These are phyloP conservation scores for Caenorhabditis plicata DNA, from an alignment of 2,888 invertebrate species.

Conservation along the genomic window DNA sequence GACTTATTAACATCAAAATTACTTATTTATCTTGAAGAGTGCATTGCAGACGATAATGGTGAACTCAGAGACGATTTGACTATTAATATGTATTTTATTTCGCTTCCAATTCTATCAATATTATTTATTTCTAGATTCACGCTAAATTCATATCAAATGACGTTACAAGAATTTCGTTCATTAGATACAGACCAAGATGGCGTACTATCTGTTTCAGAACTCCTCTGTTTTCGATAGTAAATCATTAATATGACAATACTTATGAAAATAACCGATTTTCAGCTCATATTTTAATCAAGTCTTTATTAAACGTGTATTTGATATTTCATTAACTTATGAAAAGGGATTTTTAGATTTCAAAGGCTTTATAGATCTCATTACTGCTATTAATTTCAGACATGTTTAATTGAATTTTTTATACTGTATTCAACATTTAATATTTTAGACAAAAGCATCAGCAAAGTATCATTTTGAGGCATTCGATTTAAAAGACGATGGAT, in stretches of 20 bases:
- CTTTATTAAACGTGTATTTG: slow-evolving; percentile 16
- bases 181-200: slow-evolving; percentile 19
- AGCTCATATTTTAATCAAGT: slow-evolving; percentile 13
- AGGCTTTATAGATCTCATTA: slow-evolving; percentile 23
- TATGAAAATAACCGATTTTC: neutral
- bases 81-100: neutral
- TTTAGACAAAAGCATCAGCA: slow-evolving; percentile 21
- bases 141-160: neutral
- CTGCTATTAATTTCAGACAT: slow-evolving; percentile 20
- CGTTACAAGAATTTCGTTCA: slow-evolving; percentile 19
- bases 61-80: slow-evolving; percentile 53
- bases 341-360: slow-evolving; percentile 21
- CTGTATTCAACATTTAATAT: neutral
- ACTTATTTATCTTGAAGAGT: slow-evolving; percentile 11
- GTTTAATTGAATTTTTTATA: slow-evolving; percentile 4
- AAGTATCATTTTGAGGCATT: slow-evolving; percentile 28
- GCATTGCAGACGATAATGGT: slow-evolving; percentile 12
- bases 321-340: slow-evolving; percentile 20
- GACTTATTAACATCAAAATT: slow-evolving; percentile 18
- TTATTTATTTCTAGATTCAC: slow-evolving; percentile 14
- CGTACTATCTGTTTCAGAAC: slow-evolving; percentile 8
- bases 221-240: slow-evolving; percentile 15
- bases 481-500: slow-evolving; percentile 23
- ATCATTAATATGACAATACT: neutral
- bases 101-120: neutral